phyloP scores from a whole-genome alignment of 2,797 vertebrate species.

The Salarias fasciatus region DNA sequence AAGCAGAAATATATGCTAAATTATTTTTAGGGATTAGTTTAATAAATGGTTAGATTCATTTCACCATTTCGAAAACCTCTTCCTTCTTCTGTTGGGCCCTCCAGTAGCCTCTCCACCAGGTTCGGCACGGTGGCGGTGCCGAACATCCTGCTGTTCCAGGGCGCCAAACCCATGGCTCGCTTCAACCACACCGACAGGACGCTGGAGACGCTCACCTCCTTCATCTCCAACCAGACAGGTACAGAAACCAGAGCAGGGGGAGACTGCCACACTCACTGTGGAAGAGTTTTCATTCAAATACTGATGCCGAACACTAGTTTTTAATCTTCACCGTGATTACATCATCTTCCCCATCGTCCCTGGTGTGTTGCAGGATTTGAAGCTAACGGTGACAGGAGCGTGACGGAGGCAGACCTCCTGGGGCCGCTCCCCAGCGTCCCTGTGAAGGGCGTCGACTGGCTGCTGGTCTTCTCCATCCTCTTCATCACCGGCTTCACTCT shows the following conservation, averaged over 20 bases:
- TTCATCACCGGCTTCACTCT: slow-evolving; percentile 90
- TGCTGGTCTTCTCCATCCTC: slow-evolving; percentile 93
- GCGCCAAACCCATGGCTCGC: slow-evolving; percentile 96
- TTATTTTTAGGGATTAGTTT: no score
- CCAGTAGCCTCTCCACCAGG: slow-evolving; percentile 92
- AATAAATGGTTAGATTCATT: no score
- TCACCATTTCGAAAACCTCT: no score
- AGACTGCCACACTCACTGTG: no score
- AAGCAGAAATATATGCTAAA: no score
- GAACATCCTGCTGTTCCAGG: slow-evolving; percentile 97
- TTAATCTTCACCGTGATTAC: no score
- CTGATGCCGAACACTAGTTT: no score
- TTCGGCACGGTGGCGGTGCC: slow-evolving; percentile 98
- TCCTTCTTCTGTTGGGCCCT: no score
- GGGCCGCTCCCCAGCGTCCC: slow-evolving; percentile 90
- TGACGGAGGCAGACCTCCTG: slow-evolving; percentile 83
- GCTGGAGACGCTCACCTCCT: slow-evolving; percentile 89
- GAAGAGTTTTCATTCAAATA: no score
- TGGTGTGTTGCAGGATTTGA: slow-evolving; percentile 86
- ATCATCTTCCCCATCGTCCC: no score
- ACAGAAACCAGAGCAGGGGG: slow-evolving; percentile 21
- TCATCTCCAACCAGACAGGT: slow-evolving; percentile 98
- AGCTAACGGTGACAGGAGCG: slow-evolving; percentile 78
- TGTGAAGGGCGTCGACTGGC: slow-evolving; percentile 92
- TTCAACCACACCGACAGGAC: slow-evolving; percentile 98